Percentiles rank a stretch among this genome's conserved stretches.
phyloP scores from a whole-genome alignment of 2,888 invertebrate genomes.

The Agrilus mali region DNA sequence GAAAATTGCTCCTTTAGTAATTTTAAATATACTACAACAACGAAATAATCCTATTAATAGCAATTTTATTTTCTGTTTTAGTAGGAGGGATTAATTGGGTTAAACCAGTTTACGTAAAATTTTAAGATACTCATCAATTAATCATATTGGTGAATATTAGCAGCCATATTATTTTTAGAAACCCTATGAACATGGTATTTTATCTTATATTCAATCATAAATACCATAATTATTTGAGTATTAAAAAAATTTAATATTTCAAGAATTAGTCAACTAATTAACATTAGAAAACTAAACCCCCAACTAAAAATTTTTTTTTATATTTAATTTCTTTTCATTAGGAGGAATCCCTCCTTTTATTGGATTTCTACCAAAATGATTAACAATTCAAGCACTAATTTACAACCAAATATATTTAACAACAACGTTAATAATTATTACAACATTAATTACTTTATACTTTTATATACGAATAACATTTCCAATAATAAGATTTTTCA shows the following conservation, averaged over 20 bases:
- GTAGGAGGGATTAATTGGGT: conserved; percentile 39
- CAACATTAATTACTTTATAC: conserved; percentile 42
- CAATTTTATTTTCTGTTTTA: conserved; percentile 36
- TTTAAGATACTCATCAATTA: conserved; percentile 50
- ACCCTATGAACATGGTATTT: conserved; percentile 17
- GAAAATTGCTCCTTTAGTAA: conserved; percentile 49
- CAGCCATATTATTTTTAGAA: conserved; percentile 15
- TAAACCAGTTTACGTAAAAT: conserved; percentile 39
- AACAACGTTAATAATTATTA: conserved; percentile 37
- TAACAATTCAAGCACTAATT: conserved; percentile 41
- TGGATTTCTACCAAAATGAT: conserved; percentile 50
- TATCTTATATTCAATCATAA: conserved; percentile 34
- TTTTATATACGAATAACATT: conserved; percentile 43
- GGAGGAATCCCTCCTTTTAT: conserved; percentile 46
- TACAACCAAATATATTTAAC: conserved; percentile 33
- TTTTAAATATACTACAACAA: conserved; percentile 26
- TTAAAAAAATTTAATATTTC: conserved; percentile 37
- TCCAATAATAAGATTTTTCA: too few species aligned
- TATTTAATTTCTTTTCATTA: conserved; percentile 43
- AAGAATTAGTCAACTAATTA: conserved; percentile 41
- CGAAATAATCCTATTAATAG: conserved; percentile 19
- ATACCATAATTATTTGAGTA: conserved; percentile 33
- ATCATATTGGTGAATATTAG: conserved; percentile 43
- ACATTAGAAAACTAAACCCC: conserved; percentile 29
- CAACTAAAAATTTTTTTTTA: conserved; percentile 38